These are phyloP conservation scores for Aphelinus certus DNA, from an alignment of 1,140 invertebrate genomes.

Conservation along the genomic window DNA sequence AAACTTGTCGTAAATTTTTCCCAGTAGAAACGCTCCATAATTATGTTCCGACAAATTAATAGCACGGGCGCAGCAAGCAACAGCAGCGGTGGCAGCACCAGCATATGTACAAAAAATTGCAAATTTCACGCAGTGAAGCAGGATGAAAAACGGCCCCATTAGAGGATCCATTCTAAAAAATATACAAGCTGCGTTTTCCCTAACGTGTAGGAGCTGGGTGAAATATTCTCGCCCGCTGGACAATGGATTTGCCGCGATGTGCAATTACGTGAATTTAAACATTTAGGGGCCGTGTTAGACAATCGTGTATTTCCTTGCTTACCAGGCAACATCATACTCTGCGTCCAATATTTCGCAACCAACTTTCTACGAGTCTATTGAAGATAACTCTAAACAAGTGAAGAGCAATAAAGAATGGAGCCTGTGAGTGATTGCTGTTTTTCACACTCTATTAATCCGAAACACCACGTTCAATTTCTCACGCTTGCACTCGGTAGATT, in stretches of 20 bases:
- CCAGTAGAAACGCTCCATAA: conserved; percentile 27
- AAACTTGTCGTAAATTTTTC: conserved; percentile 26
- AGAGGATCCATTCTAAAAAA: conserved; percentile 30
- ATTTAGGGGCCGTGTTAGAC: conserved; percentile 2
- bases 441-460: too few relatives aligned
- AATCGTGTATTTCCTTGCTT: not conserved
- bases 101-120: conserved; percentile 19
- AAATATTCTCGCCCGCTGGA: not conserved
- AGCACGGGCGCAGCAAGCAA: not conserved
- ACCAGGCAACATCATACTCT: too few relatives aligned
- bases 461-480: too few relatives aligned
- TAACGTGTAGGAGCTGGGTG: not conserved
- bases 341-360: too few relatives aligned
- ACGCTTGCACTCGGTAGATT: too few relatives aligned
- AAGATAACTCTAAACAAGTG: too few relatives aligned
- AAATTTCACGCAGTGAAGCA: conserved; percentile 32
- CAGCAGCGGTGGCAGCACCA: not conserved
- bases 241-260: not conserved
- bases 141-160: conserved; percentile 31
- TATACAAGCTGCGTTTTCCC: not conserved
- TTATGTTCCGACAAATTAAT: conserved; percentile 35
- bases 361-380: too few relatives aligned
- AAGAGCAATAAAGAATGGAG: too few relatives aligned
- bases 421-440: too few relatives aligned
- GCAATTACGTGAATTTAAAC: conserved; percentile 34